A percentile compares a stretch with the other conserved stretches of the same genome.
These are phyloP conservation scores for Aphrocallistes beatrix DNA, from an alignment of 37 sponge, comb jelly and placozoan species.

Conservation along the genomic window DNA sequence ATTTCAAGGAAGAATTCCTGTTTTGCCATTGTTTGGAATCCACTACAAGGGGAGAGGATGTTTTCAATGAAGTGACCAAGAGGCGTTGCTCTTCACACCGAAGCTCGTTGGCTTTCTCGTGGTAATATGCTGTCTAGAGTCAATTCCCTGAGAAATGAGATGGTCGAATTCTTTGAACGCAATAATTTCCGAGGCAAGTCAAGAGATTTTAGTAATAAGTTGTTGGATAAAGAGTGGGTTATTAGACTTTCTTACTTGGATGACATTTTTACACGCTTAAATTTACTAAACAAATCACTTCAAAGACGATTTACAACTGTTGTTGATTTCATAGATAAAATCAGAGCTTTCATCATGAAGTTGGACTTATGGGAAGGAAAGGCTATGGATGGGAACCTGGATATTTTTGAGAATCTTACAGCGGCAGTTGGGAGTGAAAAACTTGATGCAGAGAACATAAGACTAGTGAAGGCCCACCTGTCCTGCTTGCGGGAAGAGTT, in stretches of 20 bases:
- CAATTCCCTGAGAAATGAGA: background rate
- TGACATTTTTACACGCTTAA: constrained; percentile 2
- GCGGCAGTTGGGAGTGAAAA: background rate
- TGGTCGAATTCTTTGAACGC: constrained; percentile 14
- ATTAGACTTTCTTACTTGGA: constrained; percentile 17
- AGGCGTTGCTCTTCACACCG: background rate
- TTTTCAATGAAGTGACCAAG: background rate
- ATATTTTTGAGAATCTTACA: background rate
- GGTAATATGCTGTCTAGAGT: constrained; percentile 17
- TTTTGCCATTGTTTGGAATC: background rate
- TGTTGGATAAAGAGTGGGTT: background rate
- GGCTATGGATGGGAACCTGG: background rate
- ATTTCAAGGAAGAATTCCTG: background rate
- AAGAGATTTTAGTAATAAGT: background rate
- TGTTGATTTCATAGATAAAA: constrained; percentile 9
- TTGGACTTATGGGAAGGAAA: constrained; percentile 17
- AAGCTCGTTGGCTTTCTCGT: constrained; percentile 1
- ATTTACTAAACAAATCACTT: constrained; percentile 13
- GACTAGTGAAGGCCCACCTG: constrained; percentile 8
- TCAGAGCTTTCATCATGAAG: constrained; percentile 14
- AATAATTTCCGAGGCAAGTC: background rate
- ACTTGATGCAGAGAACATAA: background rate
- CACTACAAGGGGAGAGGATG: background rate
- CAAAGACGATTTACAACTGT: background rate
- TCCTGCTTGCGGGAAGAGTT: constrained; percentile 9